These are phyloP conservation scores for Pogonophryne albipinna DNA, from an alignment of 2,797 vertebrate species.

Conservation along the genomic window DNA sequence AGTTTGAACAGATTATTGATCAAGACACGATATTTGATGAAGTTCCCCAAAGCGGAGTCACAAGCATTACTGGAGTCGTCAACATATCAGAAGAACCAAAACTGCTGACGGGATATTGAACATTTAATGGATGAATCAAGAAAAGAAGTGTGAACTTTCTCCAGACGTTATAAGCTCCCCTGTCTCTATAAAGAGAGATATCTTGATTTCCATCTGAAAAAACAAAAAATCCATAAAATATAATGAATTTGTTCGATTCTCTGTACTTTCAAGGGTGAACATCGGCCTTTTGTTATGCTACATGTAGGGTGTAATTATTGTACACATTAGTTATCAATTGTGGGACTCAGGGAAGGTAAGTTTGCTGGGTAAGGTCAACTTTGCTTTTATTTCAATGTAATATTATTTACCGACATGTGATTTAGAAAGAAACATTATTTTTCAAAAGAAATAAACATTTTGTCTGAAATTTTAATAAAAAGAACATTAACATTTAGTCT, in stretches of 20 bases:
- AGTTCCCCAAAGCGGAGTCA: not conserved
- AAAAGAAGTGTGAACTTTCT: constrained; percentile 84
- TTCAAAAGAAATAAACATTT: not conserved
- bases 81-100: not conserved
- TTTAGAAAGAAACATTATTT: not conserved
- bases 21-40: too few species aligned
- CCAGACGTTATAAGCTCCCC: constrained; percentile 43
- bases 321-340: not conserved
- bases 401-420: not conserved
- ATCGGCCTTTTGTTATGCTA: not conserved
- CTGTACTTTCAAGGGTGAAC: not conserved
- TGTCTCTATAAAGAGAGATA: not conserved
- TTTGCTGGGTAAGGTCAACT: constrained; percentile 62
- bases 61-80: not conserved
- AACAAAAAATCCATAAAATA: not conserved
- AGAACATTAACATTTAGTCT: not conserved
- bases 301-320: constrained; percentile 1
- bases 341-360: constrained; percentile 56
- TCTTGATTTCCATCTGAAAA: not conserved
- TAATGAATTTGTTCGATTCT: not conserved
- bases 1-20: too few species aligned
- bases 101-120: rapidly evolving
- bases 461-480: not conserved
- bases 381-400: not conserved
- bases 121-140: not conserved